Evolutionary conservation across 2,888 invertebrate species (phyloP).

Genomic region (Thyatira batis): DNA sequence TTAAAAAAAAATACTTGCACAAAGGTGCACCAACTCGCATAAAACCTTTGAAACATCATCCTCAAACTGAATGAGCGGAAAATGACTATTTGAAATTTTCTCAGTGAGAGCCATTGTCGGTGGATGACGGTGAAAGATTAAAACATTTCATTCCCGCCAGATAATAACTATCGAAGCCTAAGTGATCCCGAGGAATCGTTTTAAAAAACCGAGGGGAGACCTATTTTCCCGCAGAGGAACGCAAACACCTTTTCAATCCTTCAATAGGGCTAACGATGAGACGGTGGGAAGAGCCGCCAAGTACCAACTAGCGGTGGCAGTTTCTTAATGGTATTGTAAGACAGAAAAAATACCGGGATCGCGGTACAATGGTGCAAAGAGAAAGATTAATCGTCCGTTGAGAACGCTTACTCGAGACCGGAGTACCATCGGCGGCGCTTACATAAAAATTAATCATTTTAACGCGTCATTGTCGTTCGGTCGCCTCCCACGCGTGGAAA

Average conservation of each 20-base stretch:
- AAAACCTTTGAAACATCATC: slow-evolving; percentile 39
- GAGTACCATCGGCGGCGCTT: slow-evolving; percentile 52
- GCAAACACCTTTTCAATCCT: slow-evolving; percentile 82
- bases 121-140: slow-evolving; percentile 79
- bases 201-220: slow-evolving; percentile 75
- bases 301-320: slow-evolving; percentile 78
- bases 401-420: slow-evolving; percentile 60
- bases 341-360: slow-evolving; percentile 78
- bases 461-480: slow-evolving; percentile 76
- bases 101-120: slow-evolving; percentile 65
- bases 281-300: slow-evolving; percentile 59
- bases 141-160: slow-evolving; percentile 69
- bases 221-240: slow-evolving; percentile 74
- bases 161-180: slow-evolving; percentile 81
- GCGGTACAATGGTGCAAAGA: slow-evolving; percentile 74
- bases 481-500: slow-evolving; percentile 69
- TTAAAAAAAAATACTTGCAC: slow-evolving; percentile 28
- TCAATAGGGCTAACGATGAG: slow-evolving; percentile 73
- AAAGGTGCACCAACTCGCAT: slow-evolving; percentile 26
- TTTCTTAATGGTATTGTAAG: slow-evolving; percentile 80
- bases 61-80: slow-evolving; percentile 61
- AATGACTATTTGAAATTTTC: slow-evolving; percentile 73
- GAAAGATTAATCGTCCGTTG: slow-evolving; percentile 78
- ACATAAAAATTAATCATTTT: slow-evolving; percentile 79
- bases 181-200: slow-evolving; percentile 72